Evolutionary conservation across 1,140 invertebrate genomes (phyloP), one percentile per base, ranked within the genome.

Genomic region (Zaprionus africanus): DNA sequence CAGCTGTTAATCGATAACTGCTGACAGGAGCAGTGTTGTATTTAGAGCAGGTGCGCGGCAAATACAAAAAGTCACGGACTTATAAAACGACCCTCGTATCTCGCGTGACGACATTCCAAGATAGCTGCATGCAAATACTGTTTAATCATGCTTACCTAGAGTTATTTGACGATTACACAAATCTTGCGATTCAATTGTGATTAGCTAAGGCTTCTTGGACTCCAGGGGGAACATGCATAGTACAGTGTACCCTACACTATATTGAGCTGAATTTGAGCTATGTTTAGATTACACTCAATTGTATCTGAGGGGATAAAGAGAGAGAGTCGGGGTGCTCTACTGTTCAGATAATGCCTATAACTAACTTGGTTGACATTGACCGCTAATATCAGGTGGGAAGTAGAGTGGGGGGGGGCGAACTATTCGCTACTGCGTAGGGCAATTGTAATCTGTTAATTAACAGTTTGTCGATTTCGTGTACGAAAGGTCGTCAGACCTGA

Each of bases 371-470:
- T 49, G 17, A 49, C 43, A 19, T 1, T 49, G 6, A 13, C 4
- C 9, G 19, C 5, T 51, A 51, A 1, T 13, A 1, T 12, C 19
- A 43, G n/a, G n/a, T 7, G n/a, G 7, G n/a, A 9, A n/a, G 0
- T 0, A n/a, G 41, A n/a, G 3, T 11, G 31, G 7, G 4, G 12
- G 36, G 36, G 31, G 38, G 0, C n/a, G 41, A 5, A n/a, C 0
- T 43, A 51, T 22, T 5, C 4, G 4, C 2, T 22, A 22, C 46
- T 22, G 9, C 56, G 26, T 22, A 51, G 28, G 61, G 19, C 31
- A 54, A 26, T 36, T 63, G 28, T 53, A 53, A 53, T 53, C 49
- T 11, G 31, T n/a, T 49, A 49, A 64, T 64, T 64, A 64, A 49
- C 34, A 63, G 61, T 36, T 36, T 49, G 28, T 26, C 46, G 61